These are phyloP conservation scores for Leptinotarsa peninsularis DNA, from an alignment of 2,888 invertebrate species.

Conservation along the genomic window DNA sequence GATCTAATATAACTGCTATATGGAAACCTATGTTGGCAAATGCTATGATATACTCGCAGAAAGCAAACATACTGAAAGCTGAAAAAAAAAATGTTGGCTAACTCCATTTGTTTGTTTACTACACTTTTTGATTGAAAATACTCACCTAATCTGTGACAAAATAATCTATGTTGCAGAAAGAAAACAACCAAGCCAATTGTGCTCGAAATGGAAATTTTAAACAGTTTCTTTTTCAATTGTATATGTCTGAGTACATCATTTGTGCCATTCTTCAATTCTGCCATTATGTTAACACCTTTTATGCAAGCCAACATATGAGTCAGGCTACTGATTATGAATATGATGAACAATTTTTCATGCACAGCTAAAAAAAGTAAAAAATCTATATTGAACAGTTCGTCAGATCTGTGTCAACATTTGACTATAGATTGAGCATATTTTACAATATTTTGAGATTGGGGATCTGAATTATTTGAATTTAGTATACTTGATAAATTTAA, in stretches of 20 bases:
- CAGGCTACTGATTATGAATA: slow-evolving; percentile 88
- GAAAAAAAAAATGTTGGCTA: slow-evolving; percentile 59
- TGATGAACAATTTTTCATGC: slow-evolving; percentile 91
- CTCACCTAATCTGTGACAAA: slow-evolving; percentile 91
- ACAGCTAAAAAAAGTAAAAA: slow-evolving; percentile 74
- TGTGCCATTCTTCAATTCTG: slow-evolving; percentile 56
- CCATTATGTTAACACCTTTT: slow-evolving; percentile 67
- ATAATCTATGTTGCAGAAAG: slow-evolving; percentile 88
- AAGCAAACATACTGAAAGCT: slow-evolving; percentile 96
- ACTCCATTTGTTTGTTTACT: no score
- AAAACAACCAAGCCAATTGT: slow-evolving; percentile 88
- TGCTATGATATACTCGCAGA: slow-evolving; percentile 93
- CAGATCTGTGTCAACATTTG: no score
- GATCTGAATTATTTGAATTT: no score
- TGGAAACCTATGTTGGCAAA: slow-evolving; percentile 94
- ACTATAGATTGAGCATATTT: no score
- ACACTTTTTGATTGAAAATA: slow-evolving; percentile 33
- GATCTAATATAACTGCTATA: slow-evolving; percentile 86
- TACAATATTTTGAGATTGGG: no score
- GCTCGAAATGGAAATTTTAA: slow-evolving; percentile 80
- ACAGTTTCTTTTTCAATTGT: slow-evolving; percentile 77
- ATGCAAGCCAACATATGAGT: slow-evolving; percentile 85
- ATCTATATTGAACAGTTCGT: no score
- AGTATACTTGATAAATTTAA: no score
- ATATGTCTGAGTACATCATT: slow-evolving; percentile 55